phyloP scores from a whole-genome alignment of 2,888 invertebrate species.

The Eilema depressum region DNA sequence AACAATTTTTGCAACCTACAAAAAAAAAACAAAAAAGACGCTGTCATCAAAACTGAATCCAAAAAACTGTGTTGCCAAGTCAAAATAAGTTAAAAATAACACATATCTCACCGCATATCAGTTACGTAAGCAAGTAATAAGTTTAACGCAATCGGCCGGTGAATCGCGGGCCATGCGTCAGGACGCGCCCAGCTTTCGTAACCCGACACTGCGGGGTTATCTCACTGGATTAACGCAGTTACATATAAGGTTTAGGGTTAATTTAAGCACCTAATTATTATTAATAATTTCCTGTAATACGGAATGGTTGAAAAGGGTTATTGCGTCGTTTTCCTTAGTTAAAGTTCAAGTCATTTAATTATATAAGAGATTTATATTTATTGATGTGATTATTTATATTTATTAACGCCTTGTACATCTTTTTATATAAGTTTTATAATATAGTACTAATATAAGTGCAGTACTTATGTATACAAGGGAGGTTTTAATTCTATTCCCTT shows the following conservation, averaged over 20 bases:
- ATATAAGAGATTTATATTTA: neutral
- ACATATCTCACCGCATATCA: slow-evolving; percentile 50
- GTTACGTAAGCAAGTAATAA: slow-evolving; percentile 58
- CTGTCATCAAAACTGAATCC: neutral
- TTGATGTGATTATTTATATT: slow-evolving; percentile 1
- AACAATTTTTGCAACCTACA: neutral
- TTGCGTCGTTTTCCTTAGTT: slow-evolving; percentile 6
- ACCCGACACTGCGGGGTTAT: slow-evolving; percentile 45
- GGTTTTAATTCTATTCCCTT: neutral
- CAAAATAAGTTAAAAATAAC: slow-evolving; percentile 13
- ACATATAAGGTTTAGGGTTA: slow-evolving; percentile 18
- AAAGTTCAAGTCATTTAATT: neutral
- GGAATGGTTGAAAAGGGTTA: slow-evolving; percentile 8
- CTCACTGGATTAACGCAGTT: slow-evolving; percentile 27
- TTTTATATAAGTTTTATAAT: neutral
- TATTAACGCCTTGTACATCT: neutral
- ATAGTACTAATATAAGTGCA: too few relatives aligned
- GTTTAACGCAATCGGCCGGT: slow-evolving; percentile 51
- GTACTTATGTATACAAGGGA: neutral
- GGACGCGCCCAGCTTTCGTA: slow-evolving; percentile 51
- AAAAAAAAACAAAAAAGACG: neutral
- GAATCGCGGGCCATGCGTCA: slow-evolving; percentile 54
- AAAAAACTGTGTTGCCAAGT: neutral
- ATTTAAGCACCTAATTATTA: slow-evolving; percentile 21
- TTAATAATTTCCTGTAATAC: slow-evolving; percentile 16